Conservation (phyloP, 2,797 vertebrate genomes). For the Pipistrellus kuhlii region DNA sequence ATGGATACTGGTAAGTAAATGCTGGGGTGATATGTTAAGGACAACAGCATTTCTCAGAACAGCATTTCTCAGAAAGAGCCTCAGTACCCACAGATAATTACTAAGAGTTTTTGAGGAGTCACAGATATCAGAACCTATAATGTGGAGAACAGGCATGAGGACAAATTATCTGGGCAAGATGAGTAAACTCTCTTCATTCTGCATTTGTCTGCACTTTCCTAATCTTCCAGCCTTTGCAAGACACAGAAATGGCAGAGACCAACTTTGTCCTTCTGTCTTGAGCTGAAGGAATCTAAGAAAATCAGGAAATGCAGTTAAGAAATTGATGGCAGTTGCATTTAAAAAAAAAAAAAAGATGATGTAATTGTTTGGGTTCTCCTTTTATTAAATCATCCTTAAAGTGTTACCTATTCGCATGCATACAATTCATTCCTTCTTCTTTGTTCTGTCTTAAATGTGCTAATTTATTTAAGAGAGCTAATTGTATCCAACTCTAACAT, state of each 20-base stretch:
- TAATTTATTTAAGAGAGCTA: conserved; percentile 36
- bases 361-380: background rate
- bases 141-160: background rate
- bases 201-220: background rate
- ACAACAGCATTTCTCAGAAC: background rate
- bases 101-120: background rate
- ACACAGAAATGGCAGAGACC: background rate
- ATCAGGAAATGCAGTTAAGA: background rate
- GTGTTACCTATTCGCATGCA: background rate
- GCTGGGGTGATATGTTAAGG: background rate
- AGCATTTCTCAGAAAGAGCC: background rate
- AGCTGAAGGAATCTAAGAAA: background rate
- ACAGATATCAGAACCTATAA: background rate
- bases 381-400: conserved; percentile 50
- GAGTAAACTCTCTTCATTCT: background rate
- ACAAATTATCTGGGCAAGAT: background rate
- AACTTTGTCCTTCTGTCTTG: background rate
- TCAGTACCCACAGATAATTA: background rate
- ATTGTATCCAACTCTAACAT: conserved; percentile 23
- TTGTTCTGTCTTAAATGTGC: conserved; percentile 42
- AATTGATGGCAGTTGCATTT: background rate
- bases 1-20: background rate
- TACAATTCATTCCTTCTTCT: background rate
- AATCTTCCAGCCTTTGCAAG: background rate
- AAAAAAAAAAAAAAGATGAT: background rate